Percentiles rank a stretch among this genome's conserved stretches.
Evolutionary conservation across 2,888 invertebrate genomes (phyloP).

Genomic region (Drosophila prolongata): DNA sequence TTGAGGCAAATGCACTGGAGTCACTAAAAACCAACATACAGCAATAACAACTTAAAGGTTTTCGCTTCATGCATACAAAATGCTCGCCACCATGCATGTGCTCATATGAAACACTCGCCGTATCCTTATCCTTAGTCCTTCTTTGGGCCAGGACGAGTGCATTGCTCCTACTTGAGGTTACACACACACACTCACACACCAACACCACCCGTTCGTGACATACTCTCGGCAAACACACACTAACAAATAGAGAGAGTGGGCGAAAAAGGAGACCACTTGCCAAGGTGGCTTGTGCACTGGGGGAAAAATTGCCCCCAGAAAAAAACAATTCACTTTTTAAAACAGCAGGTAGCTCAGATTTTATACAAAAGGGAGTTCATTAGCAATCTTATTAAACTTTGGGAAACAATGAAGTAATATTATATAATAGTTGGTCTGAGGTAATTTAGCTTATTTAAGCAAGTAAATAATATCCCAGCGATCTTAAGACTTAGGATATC

Average conservation of each 20-base stretch:
- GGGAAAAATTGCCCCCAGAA: background rate
- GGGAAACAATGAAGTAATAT: too few species aligned
- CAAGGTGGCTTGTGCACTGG: constrained; percentile 33
- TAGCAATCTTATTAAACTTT: too few species aligned
- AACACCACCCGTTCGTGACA: constrained; percentile 70
- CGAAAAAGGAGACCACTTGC: constrained; percentile 42
- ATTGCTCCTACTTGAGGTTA: constrained; percentile 78
- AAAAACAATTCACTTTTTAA: too few species aligned
- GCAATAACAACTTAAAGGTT: constrained; percentile 71
- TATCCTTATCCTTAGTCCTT: constrained; percentile 36
- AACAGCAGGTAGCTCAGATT: too few species aligned
- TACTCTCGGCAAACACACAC: constrained; percentile 65
- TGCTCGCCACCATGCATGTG: constrained; percentile 41
- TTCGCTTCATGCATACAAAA: constrained; percentile 72
- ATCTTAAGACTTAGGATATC: too few species aligned
- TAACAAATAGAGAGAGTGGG: constrained; percentile 15
- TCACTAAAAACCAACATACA: constrained; percentile 51
- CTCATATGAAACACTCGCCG: constrained; percentile 22
- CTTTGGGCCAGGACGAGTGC: constrained; percentile 66
- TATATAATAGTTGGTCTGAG: too few species aligned
- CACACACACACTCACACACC: constrained; percentile 10
- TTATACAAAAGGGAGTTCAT: too few species aligned
- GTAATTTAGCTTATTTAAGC: too few species aligned
- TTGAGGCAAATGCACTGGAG: constrained; percentile 70
- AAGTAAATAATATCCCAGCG: too few species aligned